Percentiles rank a stretch among this genome's conserved stretches.
Conservation (phyloP, 2,888 invertebrate genomes). For the Eledona agricola region DNA sequence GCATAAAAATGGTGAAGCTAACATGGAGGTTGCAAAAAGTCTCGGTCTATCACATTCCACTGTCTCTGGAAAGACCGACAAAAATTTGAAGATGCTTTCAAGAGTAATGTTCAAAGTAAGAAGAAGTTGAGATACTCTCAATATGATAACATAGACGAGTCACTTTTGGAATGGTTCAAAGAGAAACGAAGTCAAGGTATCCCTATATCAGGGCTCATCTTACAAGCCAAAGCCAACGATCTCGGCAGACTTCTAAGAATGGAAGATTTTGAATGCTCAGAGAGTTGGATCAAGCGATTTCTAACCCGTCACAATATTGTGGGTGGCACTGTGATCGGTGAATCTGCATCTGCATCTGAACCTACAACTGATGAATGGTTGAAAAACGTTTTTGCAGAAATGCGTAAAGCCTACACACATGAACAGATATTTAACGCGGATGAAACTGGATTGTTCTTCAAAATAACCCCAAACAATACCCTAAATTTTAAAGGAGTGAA, state of each 20-base stretch:
- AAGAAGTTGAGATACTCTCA: conserved; percentile 11
- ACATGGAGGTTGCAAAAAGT: conserved; percentile 1
- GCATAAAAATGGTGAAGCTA: conserved; percentile 16
- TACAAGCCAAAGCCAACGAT: conserved; percentile 9
- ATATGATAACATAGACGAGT: conserved; percentile 13
- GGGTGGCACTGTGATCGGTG: conserved; percentile 2
- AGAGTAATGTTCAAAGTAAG: neutral
- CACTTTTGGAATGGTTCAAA: conserved; percentile 15
- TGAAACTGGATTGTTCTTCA: conserved; percentile 29
- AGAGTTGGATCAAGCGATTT: conserved; percentile 21
- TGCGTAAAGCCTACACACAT: no score
- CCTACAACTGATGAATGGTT: neutral
- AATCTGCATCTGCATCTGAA: neutral
- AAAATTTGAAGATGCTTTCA: neutral
- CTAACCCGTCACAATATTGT: conserved; percentile 15
- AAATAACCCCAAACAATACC: conserved; percentile 25
- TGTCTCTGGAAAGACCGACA: conserved; percentile 3
- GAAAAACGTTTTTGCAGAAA: conserved; percentile 3
- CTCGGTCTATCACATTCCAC: conserved; percentile 12
- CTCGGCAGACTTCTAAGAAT: conserved; percentile 22
- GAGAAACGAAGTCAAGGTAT: conserved; percentile 12
- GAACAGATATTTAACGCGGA: no score
- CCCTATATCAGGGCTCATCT: conserved; percentile 14
- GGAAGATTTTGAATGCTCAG: conserved; percentile 23
- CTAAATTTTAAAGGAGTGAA: conserved; percentile 31